phyloP scores from a whole-genome alignment of 2,888 invertebrate species.

The Cosmopolites sordidus region DNA sequence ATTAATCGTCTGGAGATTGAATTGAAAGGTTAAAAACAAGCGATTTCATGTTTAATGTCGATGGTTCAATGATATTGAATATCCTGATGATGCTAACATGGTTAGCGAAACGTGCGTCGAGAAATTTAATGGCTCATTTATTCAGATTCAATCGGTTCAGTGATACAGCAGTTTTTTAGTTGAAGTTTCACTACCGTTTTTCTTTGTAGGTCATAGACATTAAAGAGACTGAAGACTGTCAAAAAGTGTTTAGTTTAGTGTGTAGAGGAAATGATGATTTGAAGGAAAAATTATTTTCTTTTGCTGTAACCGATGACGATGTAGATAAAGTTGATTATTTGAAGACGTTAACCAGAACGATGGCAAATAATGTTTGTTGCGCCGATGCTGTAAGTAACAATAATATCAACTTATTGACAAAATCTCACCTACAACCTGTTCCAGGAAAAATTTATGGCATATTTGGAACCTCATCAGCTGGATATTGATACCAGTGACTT shows the following conservation, averaged over 20 bases:
- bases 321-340: slow-evolving; percentile 78
- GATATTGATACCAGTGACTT: slow-evolving; percentile 87
- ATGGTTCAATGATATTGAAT: no score
- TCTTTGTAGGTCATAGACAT: slow-evolving; percentile 79
- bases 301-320: slow-evolving; percentile 76
- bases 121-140: no score
- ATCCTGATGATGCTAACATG: no score
- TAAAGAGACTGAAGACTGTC: slow-evolving; percentile 78
- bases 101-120: no score
- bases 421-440: no score
- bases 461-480: slow-evolving; percentile 74
- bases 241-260: slow-evolving; percentile 85
- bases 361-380: slow-evolving; percentile 89
- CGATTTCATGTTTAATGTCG: no score
- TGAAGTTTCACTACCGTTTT: no score
- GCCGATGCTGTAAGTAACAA: slow-evolving; percentile 78
- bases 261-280: slow-evolving; percentile 80
- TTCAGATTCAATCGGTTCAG: no score
- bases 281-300: slow-evolving; percentile 84
- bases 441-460: slow-evolving; percentile 77
- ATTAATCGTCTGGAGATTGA: no score
- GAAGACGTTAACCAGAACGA: slow-evolving; percentile 78
- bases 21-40: no score
- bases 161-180: no score
- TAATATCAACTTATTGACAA: neutral